Percentiles rank a stretch among this genome's conserved stretches.
phyloP scores from a whole-genome alignment of 2,113 vertebrate species.

The Oceanodroma tethys region DNA sequence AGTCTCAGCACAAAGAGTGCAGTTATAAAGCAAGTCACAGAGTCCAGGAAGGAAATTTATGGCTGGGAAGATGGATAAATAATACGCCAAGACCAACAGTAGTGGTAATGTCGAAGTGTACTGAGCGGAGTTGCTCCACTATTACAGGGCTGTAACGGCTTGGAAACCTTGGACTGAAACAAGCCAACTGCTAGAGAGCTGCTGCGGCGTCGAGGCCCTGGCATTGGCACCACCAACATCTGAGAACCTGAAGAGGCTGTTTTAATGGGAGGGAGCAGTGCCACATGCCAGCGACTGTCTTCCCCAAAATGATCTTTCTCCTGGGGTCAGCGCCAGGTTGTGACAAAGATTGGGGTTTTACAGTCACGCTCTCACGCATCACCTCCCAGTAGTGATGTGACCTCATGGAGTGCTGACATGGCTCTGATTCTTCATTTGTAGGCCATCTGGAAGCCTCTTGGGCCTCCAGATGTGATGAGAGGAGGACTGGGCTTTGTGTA shows the following conservation, averaged over 20 bases:
- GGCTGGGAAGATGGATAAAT: conserved; percentile 30
- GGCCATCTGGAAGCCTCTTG: not conserved
- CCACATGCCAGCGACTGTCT: not conserved
- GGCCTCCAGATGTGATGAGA: not conserved
- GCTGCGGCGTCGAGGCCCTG: not conserved
- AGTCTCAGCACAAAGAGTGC: not conserved
- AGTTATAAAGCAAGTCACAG: not conserved
- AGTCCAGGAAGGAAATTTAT: conserved; percentile 25
- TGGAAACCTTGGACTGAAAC: not conserved
- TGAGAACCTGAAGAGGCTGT: not conserved
- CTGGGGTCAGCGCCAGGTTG: not conserved
- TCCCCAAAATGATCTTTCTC: rapidly evolving
- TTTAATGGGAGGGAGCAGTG: not conserved
- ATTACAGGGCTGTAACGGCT: not conserved
- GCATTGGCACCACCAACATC: not conserved
- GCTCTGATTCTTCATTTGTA: not conserved
- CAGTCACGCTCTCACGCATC: not conserved
- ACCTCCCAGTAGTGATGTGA: not conserved
- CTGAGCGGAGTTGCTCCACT: not conserved
- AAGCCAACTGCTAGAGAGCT: not conserved
- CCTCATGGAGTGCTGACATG: not conserved
- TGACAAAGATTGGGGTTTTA: not conserved
- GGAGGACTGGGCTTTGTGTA: not conserved
- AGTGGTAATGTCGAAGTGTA: not conserved
- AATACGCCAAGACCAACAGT: conserved; percentile 20